A percentile compares a stretch with the other conserved stretches of the same genome.
Evolutionary conservation across 1,140 invertebrate species (phyloP).

Genomic region (Pantala flavescens): DNA sequence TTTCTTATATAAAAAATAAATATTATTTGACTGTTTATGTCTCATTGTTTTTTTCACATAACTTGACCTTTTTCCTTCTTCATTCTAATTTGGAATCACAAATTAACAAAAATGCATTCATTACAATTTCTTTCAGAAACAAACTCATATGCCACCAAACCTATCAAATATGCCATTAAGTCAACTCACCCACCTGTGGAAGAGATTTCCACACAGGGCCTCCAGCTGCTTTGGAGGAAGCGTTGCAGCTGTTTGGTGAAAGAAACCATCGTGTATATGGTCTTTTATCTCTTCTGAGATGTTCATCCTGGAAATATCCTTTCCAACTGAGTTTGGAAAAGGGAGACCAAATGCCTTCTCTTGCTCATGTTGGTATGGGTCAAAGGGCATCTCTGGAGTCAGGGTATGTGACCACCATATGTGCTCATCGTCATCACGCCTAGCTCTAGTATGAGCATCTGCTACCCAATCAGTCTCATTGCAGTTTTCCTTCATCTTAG

Average conservation of each 20-base stretch:
- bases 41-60: no score
- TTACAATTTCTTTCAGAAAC: no score
- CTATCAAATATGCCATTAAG: no score
- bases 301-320: background rate
- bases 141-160: no score
- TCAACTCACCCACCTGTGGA: conserved; percentile 22
- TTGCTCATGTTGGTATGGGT: background rate
- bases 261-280: conserved; percentile 17
- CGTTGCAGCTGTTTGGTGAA: conserved; percentile 22
- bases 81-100: no score
- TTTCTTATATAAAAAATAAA: no score
- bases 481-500: conserved; percentile 13
- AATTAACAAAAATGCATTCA: no score
- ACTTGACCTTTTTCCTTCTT: no score
- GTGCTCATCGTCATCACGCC: background rate
- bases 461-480: background rate
- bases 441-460: background rate
- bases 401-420: background rate
- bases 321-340: background rate
- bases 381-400: background rate
- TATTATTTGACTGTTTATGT: no score
- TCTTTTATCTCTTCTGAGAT: background rate
- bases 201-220: conserved; percentile 32
- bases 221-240: conserved; percentile 23
- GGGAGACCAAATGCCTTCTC: conserved; percentile 5